Conservation (phyloP, 2,113 vertebrate genomes). For the Meles meles region DNA sequence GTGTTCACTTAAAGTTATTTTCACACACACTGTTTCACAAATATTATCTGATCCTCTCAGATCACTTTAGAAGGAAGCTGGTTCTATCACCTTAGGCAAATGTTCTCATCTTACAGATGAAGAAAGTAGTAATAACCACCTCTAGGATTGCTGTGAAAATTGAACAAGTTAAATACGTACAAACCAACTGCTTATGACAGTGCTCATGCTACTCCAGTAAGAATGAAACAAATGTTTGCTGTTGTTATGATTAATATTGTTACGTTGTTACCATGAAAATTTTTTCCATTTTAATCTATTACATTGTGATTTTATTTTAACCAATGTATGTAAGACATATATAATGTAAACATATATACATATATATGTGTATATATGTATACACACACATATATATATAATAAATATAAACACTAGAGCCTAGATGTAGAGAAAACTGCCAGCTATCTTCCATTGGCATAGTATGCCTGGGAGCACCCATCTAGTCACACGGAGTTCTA, state of each 20-base stretch:
- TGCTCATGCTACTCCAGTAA: not conserved
- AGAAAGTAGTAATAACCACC: not conserved
- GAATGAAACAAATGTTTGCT: not conserved
- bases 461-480: not conserved
- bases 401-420: not conserved
- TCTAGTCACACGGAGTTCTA: not conserved
- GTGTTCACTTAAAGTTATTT: not conserved
- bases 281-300: not conserved
- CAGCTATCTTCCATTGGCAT: not conserved
- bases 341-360: not conserved
- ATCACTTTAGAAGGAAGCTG: not conserved
- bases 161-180: not conserved
- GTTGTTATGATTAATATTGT: not conserved
- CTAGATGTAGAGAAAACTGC: not conserved
- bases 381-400: no score
- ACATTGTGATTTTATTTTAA: not conserved
- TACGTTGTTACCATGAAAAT: not conserved
- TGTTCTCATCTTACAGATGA: not conserved
- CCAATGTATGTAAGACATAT: not conserved
- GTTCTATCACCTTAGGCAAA: not conserved
- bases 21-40: not conserved
- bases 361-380: no score
- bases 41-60: not conserved
- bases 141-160: not conserved
- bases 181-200: not conserved